Conservation (phyloP, 2,888 invertebrate genomes). For the Napeogenes sylphis region DNA sequence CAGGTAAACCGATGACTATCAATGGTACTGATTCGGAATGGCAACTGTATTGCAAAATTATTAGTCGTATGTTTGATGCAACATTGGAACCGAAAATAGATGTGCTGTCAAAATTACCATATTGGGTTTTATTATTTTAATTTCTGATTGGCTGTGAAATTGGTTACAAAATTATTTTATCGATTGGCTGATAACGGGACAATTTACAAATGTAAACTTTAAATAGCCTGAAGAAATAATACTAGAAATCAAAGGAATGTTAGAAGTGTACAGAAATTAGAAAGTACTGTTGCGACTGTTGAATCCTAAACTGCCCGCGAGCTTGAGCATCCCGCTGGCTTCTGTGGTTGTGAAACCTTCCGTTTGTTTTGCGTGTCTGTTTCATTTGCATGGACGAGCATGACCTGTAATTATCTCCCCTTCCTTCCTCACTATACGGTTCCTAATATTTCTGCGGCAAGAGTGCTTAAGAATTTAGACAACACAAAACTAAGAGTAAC, state of each 20-base stretch:
- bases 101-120: conserved; percentile 61
- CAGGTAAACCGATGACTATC: conserved; percentile 83
- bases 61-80: conserved; percentile 68
- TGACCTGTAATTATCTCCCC: conserved; percentile 63
- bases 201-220: not conserved
- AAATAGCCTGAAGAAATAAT: not conserved
- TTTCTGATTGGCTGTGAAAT: conserved; percentile 61
- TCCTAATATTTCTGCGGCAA: conserved; percentile 19
- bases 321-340: conserved; percentile 69
- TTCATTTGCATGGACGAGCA: conserved; percentile 76
- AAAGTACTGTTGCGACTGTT: conserved; percentile 60
- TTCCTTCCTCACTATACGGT: conserved; percentile 47
- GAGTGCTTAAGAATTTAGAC: conserved; percentile 25
- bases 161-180: conserved; percentile 12
- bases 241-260: conserved; percentile 33
- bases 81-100: conserved; percentile 54
- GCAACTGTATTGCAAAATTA: conserved; percentile 72
- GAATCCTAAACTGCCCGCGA: conserved; percentile 47
- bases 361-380: conserved; percentile 72
- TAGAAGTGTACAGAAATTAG: conserved; percentile 61
- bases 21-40: conserved; percentile 72
- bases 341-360: conserved; percentile 69
- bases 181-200: conserved; percentile 1
- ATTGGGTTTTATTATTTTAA: conserved; percentile 47
- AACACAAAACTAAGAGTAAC: conserved; percentile 22